A percentile compares a stretch with the other conserved stretches of the same genome.
Conservation (phyloP, 2,113 vertebrate genomes). For the Echinops telfairi region DNA sequence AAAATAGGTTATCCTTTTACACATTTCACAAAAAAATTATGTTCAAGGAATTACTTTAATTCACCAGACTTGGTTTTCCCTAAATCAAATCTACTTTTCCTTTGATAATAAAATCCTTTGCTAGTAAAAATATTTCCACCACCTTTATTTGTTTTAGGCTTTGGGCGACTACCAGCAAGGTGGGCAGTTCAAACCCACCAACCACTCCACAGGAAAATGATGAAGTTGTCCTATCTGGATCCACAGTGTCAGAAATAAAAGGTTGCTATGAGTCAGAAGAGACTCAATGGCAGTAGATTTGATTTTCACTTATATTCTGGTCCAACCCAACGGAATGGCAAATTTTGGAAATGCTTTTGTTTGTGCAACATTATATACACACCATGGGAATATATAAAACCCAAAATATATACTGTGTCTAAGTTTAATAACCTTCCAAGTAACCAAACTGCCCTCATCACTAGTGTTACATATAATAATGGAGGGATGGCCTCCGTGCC, state of each 20-base stretch:
- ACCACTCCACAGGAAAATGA: too few species aligned
- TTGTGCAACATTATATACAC: slow-evolving; percentile 43
- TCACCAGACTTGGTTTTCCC: slow-evolving; percentile 6
- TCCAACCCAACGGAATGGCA: too few species aligned
- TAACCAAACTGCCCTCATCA: slow-evolving; percentile 36
- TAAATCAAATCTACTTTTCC: slow-evolving; percentile 8
- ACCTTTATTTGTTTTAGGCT: slow-evolving; percentile 17
- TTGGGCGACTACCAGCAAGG: too few species aligned
- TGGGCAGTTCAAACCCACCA: too few species aligned
- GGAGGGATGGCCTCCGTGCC: neutral
- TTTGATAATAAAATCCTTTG: slow-evolving; percentile 46
- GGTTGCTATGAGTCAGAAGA: too few species aligned
- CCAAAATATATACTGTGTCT: slow-evolving; percentile 58
- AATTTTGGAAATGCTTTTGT: too few species aligned
- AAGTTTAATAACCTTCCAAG: slow-evolving; percentile 66
- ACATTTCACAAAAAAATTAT: slow-evolving; percentile 32
- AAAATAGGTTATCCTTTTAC: slow-evolving; percentile 60
- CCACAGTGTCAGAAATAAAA: too few species aligned
- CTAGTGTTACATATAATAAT: slow-evolving; percentile 49
- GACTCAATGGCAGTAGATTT: too few species aligned
- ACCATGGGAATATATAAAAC: slow-evolving; percentile 67
- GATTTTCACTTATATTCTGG: too few species aligned
- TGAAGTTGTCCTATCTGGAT: too few species aligned
- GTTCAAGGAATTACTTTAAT: slow-evolving; percentile 27
- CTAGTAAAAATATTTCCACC: slow-evolving; percentile 37